Conservation (phyloP, 2,113 vertebrate genomes). For the Morphnarchus princeps region DNA sequence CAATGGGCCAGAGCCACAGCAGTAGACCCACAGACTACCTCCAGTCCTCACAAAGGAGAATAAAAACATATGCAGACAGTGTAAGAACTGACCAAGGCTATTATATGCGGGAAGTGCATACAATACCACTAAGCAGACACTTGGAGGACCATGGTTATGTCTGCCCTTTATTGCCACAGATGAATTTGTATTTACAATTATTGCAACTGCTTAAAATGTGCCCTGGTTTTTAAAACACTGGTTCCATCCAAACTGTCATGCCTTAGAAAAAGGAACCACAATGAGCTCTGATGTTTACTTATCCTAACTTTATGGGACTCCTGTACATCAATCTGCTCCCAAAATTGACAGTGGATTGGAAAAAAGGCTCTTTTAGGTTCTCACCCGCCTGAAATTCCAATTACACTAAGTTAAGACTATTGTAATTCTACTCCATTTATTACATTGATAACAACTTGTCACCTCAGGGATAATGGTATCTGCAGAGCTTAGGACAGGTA, state of each 20-base stretch:
- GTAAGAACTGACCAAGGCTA: neutral
- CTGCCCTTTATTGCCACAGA: neutral
- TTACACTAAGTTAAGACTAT: neutral
- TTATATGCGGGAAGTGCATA: neutral
- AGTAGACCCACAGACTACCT: neutral
- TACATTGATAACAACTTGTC: neutral
- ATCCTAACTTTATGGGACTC: neutral
- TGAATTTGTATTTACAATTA: neutral
- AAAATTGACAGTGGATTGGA: neutral
- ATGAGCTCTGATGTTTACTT: neutral
- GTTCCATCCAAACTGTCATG: neutral
- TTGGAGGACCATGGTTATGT: rapidly evolving
- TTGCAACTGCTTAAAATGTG: neutral
- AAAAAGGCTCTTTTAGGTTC: neutral
- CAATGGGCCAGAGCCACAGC: neutral
- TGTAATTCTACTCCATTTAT: neutral
- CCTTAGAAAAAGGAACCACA: neutral
- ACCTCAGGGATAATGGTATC: neutral
- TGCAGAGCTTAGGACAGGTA: neutral
- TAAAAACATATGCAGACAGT: neutral
- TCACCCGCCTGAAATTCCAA: neutral
- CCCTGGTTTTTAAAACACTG: neutral
- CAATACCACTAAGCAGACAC: too few species aligned
- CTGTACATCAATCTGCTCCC: neutral
- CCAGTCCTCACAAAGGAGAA: neutral